These are phyloP conservation scores for Notolabrus celidotus DNA, from an alignment of 2,797 vertebrate species.

Conservation along the genomic window DNA sequence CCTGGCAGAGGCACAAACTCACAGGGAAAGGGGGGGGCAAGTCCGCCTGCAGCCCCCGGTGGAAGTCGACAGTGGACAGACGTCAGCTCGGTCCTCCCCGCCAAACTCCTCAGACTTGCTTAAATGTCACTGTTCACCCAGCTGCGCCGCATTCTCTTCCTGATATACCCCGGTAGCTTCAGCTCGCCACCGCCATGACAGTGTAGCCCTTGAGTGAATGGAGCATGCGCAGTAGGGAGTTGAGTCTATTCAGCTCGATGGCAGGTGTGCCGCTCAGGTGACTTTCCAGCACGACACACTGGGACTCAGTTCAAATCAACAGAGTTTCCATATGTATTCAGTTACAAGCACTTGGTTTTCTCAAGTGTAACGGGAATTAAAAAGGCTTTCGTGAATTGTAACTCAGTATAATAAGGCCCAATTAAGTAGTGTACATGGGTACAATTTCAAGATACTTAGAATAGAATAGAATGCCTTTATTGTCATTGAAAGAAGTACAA, in stretches of 20 bases:
- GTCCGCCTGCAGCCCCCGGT: slow-evolving; percentile 53
- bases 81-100: slow-evolving; percentile 41
- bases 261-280: slow-evolving; percentile 86
- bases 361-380: too few relatives aligned
- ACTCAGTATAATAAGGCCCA: not conserved
- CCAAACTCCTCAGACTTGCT: slow-evolving; percentile 60
- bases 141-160: slow-evolving; percentile 85
- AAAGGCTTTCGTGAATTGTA: not conserved
- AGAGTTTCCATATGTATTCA: not conserved
- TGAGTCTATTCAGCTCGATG: slow-evolving; percentile 32
- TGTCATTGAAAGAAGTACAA: too few relatives aligned
- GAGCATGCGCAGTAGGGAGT: slow-evolving; percentile 83
- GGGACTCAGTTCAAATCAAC: not conserved
- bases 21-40: slow-evolving; percentile 30
- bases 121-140: slow-evolving; percentile 68
- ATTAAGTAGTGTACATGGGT: not conserved
- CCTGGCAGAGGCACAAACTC: slow-evolving; percentile 67
- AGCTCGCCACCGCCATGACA: slow-evolving; percentile 94
- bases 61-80: slow-evolving; percentile 30
- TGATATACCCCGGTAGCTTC: slow-evolving; percentile 82
- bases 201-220: slow-evolving; percentile 80
- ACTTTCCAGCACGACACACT: not conserved
- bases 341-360: not conserved
- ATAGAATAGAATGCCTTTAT: too few relatives aligned
- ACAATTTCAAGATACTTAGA: not conserved